Conservation (phyloP, 2,113 vertebrate genomes). For the Tor tambroides region DNA sequence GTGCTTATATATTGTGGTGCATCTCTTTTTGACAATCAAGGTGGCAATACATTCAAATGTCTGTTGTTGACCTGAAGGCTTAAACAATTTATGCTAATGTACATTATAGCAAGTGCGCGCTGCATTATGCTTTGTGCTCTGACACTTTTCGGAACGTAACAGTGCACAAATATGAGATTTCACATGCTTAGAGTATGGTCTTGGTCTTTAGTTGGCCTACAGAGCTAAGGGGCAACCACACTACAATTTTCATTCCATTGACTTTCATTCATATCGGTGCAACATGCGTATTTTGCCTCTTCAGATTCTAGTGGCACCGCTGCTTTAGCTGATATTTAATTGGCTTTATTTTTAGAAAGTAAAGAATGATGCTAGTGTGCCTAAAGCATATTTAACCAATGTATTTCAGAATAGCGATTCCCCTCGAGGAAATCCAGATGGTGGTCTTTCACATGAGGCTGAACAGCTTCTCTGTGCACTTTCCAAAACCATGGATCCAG, state of each 20-base stretch:
- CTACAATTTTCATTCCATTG: neutral
- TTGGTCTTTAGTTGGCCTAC: neutral
- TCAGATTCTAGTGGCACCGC: neutral
- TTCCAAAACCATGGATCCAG: constrained; percentile 70
- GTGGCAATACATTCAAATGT: neutral
- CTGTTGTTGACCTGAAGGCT: neutral
- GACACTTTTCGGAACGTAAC: neutral
- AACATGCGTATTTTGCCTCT: too few species aligned
- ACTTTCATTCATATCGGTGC: neutral
- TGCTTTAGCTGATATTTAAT: neutral
- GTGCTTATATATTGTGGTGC: neutral
- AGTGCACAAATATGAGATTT: too few species aligned
- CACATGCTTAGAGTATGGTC: neutral
- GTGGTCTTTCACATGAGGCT: constrained; percentile 77
- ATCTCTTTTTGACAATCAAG: neutral
- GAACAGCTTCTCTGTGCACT: constrained; percentile 81
- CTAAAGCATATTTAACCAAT: neutral
- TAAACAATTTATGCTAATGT: neutral
- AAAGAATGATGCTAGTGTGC: neutral
- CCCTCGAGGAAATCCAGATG: constrained; percentile 66
- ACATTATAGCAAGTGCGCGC: neutral
- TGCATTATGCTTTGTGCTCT: neutral
- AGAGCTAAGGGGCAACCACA: neutral
- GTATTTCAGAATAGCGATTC: constrained; percentile 68
- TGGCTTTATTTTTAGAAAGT: neutral